phyloP scores from a whole-genome alignment of 2,888 invertebrate species.

The Empis stercorea region DNA sequence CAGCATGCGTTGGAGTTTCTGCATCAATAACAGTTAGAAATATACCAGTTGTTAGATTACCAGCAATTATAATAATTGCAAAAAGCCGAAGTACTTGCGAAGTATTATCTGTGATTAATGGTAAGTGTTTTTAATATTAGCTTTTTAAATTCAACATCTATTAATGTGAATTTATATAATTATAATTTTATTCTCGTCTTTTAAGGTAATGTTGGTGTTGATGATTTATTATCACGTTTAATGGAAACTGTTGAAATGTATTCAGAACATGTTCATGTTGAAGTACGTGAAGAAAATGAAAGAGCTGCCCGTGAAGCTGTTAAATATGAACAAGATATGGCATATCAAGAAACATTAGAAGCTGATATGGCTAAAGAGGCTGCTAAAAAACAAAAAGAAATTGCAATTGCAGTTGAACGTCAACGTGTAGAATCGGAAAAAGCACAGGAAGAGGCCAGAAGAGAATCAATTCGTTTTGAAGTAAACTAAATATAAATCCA shows the following conservation, averaged over 20 bases:
- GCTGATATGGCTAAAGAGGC: slow-evolving; percentile 71
- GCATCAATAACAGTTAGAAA: slow-evolving; percentile 74
- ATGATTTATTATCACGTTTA: slow-evolving; percentile 74
- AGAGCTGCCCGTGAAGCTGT: slow-evolving; percentile 78
- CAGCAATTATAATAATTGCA: slow-evolving; percentile 80
- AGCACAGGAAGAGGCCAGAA: slow-evolving; percentile 53
- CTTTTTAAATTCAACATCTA: not conserved
- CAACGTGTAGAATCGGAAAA: slow-evolving; percentile 63
- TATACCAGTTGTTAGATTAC: slow-evolving; percentile 76
- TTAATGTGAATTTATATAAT: too few relatives aligned
- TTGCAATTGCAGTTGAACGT: slow-evolving; percentile 49
- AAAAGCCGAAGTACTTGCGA: slow-evolving; percentile 78
- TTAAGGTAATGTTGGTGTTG: slow-evolving; percentile 66
- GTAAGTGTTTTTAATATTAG: slow-evolving; percentile 38
- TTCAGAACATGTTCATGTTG: slow-evolving; percentile 58
- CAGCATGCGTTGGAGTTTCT: slow-evolving; percentile 63
- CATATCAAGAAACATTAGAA: slow-evolving; percentile 79
- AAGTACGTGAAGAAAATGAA: slow-evolving; percentile 75
- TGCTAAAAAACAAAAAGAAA: slow-evolving; percentile 61
- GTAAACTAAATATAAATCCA: slow-evolving; percentile 17
- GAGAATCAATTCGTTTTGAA: slow-evolving; percentile 46
- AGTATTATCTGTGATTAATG: slow-evolving; percentile 80
- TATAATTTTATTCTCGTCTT: too few relatives aligned
- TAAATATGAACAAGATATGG: slow-evolving; percentile 86
- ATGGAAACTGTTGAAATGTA: slow-evolving; percentile 82